phyloP scores from a whole-genome alignment of 1,140 invertebrate genomes.

The Drosophila insularis region DNA sequence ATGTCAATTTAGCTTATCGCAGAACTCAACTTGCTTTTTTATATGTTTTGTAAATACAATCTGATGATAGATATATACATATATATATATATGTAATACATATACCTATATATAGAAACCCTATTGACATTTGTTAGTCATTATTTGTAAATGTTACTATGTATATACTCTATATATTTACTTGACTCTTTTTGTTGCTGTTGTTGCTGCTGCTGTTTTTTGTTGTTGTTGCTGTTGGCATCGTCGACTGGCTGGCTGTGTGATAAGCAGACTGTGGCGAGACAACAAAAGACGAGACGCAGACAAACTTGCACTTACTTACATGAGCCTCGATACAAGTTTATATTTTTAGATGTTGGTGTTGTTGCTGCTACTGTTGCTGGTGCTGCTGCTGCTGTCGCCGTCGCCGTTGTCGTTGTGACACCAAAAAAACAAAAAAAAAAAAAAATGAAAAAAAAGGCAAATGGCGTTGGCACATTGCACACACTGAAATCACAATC shows the following conservation, averaged over 20 bases:
- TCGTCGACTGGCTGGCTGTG: conserved; percentile 10
- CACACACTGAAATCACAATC: conserved; percentile 52
- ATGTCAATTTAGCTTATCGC: no score
- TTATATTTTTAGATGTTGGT: conserved; percentile 29
- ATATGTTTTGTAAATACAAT: not conserved
- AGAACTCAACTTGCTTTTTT: not conserved
- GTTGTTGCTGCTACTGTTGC: conserved; percentile 27
- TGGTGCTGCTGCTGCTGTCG: conserved; percentile 8
- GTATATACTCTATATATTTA: conserved; percentile 11
- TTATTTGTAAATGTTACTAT: conserved; percentile 38
- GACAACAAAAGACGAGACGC: conserved; percentile 74
- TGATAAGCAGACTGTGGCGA: conserved; percentile 77
- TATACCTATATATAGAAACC: conserved; percentile 1
- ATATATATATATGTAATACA: not conserved
- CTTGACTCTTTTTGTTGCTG: not conserved
- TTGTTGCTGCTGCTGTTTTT: conserved; percentile 14
- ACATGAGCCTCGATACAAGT: conserved; percentile 36
- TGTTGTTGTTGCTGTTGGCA: conserved; percentile 21
- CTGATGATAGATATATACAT: not conserved
- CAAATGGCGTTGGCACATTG: conserved; percentile 61
- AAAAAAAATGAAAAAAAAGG: conserved; percentile 23
- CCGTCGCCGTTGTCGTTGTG: conserved; percentile 8
- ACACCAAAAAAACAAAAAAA: conserved; percentile 29
- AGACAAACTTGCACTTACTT: conserved; percentile 72
- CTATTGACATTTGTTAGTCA: conserved; percentile 71